phyloP scores from a whole-genome alignment of 2,113 vertebrate species.

The Piprites chloris region DNA sequence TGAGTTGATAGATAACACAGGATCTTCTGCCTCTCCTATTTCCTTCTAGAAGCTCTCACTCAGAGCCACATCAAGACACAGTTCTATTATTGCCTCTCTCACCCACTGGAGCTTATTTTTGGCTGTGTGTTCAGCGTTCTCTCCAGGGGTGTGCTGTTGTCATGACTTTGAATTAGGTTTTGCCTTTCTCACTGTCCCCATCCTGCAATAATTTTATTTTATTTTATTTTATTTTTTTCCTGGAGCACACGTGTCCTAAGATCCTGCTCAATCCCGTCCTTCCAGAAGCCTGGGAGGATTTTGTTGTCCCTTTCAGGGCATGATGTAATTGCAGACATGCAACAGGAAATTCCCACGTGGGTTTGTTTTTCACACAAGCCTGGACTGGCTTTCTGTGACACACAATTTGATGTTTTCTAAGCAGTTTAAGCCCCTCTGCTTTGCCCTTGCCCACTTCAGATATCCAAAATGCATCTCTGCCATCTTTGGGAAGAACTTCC shows the following conservation, averaged over 20 bases:
- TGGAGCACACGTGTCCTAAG: not conserved
- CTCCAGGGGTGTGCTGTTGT: not conserved
- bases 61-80: conserved; percentile 4
- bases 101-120: not conserved
- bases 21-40: not conserved
- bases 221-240: too few species aligned
- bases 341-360: not conserved
- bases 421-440: not conserved
- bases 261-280: not conserved
- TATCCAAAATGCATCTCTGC: not conserved
- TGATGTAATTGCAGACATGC: not conserved
- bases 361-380: not conserved
- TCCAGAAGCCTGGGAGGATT: not conserved
- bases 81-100: not conserved
- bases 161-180: not conserved
- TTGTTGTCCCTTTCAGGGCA: not conserved
- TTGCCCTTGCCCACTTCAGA: not conserved
- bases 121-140: not conserved
- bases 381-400: not conserved
- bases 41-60: not conserved
- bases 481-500: not conserved
- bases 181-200: not conserved
- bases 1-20: conserved; percentile 26
- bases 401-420: not conserved
- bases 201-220: not conserved